These are phyloP conservation scores for Prochilodus magdalenae DNA, from an alignment of 2,113 vertebrate genomes.

Conservation along the genomic window DNA sequence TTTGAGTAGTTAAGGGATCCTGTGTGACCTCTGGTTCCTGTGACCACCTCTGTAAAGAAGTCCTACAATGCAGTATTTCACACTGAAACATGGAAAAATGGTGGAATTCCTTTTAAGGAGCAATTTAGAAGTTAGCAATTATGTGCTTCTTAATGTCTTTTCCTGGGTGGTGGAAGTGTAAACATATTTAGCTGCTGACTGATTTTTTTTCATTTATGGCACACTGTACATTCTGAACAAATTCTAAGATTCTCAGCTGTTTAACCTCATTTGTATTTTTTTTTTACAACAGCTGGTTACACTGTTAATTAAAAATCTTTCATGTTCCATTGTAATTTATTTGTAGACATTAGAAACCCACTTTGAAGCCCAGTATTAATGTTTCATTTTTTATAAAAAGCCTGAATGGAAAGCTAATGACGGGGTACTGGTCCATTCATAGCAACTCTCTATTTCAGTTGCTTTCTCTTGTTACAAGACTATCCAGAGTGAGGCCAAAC, in stretches of 20 bases:
- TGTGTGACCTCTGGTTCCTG: too few relatives aligned
- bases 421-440: neutral
- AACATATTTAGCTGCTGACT: neutral
- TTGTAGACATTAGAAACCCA: neutral
- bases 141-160: neutral
- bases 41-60: too few relatives aligned
- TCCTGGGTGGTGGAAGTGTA: neutral
- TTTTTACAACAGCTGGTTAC: neutral
- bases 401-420: neutral
- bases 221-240: neutral
- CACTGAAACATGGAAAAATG: too few relatives aligned
- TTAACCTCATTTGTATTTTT: neutral
- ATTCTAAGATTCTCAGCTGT: neutral
- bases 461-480: neutral
- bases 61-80: too few relatives aligned
- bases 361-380: neutral
- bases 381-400: neutral
- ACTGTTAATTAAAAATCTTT: too few relatives aligned
- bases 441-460: neutral
- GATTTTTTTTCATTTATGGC: neutral
- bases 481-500: slow-evolving; percentile 1
- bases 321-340: neutral
- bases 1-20: too few relatives aligned
- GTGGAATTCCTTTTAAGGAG: neutral
- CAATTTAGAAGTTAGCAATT: neutral